These are phyloP conservation scores for Dermatemys mawii DNA, from an alignment of 2,113 vertebrate genomes.

Conservation along the genomic window DNA sequence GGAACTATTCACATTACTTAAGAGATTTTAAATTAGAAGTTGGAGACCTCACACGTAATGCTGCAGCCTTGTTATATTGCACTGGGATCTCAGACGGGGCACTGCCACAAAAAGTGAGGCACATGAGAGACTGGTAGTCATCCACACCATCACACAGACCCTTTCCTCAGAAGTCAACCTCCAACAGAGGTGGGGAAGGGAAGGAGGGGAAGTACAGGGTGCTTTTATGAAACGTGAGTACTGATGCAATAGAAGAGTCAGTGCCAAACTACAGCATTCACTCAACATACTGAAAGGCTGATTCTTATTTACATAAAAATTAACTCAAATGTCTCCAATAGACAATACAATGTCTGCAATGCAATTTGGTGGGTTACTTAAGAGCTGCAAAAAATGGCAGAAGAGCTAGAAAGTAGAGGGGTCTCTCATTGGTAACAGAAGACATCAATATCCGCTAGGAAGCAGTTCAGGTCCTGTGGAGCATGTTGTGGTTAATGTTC, in stretches of 20 bases:
- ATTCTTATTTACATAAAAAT: not conserved
- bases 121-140: not conserved
- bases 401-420: not conserved
- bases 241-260: not conserved
- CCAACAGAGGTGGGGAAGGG: not conserved
- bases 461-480: not conserved
- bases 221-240: not conserved
- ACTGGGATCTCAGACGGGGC: not conserved
- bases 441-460: not conserved
- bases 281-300: not conserved
- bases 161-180: not conserved
- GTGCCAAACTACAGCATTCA: not conserved
- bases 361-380: not conserved
- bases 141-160: not conserved
- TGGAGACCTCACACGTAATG: not conserved
- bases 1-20: not conserved
- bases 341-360: not conserved
- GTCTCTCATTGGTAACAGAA: not conserved
- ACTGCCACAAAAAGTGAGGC: not conserved
- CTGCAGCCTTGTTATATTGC: not conserved
- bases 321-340: not conserved
- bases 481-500: not conserved
- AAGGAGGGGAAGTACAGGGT: not conserved
- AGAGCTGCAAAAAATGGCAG: not conserved
- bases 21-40: not conserved